Conservation (phyloP, 2,888 invertebrate species). For the Ctena decussata region DNA sequence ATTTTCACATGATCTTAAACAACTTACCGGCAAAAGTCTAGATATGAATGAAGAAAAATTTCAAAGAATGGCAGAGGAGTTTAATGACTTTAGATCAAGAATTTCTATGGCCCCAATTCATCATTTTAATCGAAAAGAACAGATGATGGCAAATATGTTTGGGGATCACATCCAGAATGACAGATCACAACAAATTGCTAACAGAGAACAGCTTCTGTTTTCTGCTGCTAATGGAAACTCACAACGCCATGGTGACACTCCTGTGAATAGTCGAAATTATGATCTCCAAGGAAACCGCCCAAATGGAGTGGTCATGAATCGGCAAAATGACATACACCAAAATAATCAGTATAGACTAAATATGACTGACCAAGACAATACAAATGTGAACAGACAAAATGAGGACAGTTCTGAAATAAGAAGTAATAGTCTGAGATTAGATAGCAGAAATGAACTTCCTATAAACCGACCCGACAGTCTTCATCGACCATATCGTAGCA, state of each 20-base stretch:
- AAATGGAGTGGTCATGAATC: constrained; percentile 45
- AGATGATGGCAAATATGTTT: neutral
- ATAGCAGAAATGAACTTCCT: constrained; percentile 45
- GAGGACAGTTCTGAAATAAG: constrained; percentile 1
- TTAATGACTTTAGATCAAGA: constrained; percentile 51
- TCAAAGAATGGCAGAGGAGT: constrained; percentile 68
- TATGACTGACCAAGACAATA: neutral
- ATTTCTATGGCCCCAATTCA: neutral
- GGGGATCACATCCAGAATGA: neutral
- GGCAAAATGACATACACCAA: constrained; percentile 34
- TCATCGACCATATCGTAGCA: neutral
- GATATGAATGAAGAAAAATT: constrained; percentile 59
- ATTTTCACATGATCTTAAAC: constrained; percentile 44
- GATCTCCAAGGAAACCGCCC: constrained; percentile 45
- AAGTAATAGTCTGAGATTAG: constrained; percentile 36
- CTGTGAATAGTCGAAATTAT: constrained; percentile 41
- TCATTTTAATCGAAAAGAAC: neutral
- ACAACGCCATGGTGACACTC: neutral
- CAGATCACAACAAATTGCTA: neutral
- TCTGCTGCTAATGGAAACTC: neutral
- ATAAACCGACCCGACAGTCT: constrained; percentile 22
- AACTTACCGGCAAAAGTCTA: constrained; percentile 53
- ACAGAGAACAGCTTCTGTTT: neutral
- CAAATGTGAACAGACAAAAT: neutral
- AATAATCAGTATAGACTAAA: neutral